Evolutionary conservation across 2,113 vertebrate genomes (phyloP).

Genomic region (Oxyura jamaicensis): DNA sequence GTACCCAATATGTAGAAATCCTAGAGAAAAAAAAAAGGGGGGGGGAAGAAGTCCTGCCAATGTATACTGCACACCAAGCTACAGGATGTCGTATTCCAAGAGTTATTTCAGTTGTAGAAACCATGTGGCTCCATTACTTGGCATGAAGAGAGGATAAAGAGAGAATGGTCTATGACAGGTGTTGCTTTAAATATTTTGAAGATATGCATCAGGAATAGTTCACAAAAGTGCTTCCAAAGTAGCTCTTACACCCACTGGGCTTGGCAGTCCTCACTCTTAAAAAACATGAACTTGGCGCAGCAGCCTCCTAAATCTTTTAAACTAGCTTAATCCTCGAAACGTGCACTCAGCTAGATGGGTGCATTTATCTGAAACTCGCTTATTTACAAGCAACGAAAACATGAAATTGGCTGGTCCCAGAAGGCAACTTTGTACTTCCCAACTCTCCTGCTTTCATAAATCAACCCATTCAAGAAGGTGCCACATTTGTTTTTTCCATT

Average conservation of each 20-base stretch:
- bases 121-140: background rate
- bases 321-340: conserved; percentile 60
- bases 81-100: conserved; percentile 1
- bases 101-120: conserved; percentile 29
- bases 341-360: conserved; percentile 19
- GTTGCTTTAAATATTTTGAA: conserved; percentile 58
- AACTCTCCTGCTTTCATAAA: conserved; percentile 59
- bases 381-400: conserved; percentile 70
- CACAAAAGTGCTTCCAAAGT: conserved; percentile 64
- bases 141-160: conserved; percentile 28
- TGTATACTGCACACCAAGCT: background rate
- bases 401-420: conserved; percentile 59
- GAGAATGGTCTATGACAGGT: background rate
- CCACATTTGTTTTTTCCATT: conserved; percentile 71
- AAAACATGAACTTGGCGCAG: conserved; percentile 18
- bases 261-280: conserved; percentile 18
- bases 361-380: conserved; percentile 63
- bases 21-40: background rate
- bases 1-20: background rate
- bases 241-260: conserved; percentile 11
- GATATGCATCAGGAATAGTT: conserved; percentile 53
- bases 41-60: conserved; percentile 19
- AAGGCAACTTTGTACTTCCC: conserved; percentile 54
- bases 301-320: conserved; percentile 60
- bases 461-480: conserved; percentile 55